Evolutionary conservation across 2,113 vertebrate species (phyloP), one percentile per base, ranked within the genome.

Genomic region (Beaufortia kweichowensis): DNA sequence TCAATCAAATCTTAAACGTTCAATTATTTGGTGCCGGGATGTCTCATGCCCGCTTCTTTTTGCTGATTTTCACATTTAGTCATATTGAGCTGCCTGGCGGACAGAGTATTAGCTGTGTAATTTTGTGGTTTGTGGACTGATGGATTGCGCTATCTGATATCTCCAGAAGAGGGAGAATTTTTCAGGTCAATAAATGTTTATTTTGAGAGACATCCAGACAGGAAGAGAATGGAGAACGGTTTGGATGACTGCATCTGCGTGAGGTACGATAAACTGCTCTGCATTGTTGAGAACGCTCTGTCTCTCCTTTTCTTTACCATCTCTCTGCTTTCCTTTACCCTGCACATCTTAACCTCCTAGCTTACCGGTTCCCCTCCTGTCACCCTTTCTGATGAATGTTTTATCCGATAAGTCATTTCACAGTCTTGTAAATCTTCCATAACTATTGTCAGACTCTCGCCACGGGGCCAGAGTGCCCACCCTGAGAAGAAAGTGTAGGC

Each of bases 21-120:
- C 85, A 90, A 90, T 92, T 92, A 92, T 87, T 87, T 89, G 90
- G 90, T 92, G 90, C 90, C 91, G 85, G 85, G 72, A 87, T 82
- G 91, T 92, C 91, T 92, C 86, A 81, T 75, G 55, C 80, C 81
- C 59, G 67, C 75, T 72, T 77, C 46, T 81, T 84, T 78, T 84
- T n/a, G 67, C 84, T 78, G 86, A 89, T 86, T 79, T 85, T 86
- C 82, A 85, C 75, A 79, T 89, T 83, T 84, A 71, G 84, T 84
- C 64, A 72, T 76, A 67, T 84, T 85, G 79, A 82, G 77, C 78
- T 41, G 87, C 82, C 83, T 84, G 50, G 79, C 66, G 57, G 86
- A 82, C 59, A 84, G 77, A 88, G 87, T 90, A 89, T 92, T 88
- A 86, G 84, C 75, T 82, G 83, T 91, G 85, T 88, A 88, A 91